phyloP scores from a whole-genome alignment of 1,140 invertebrate genomes.

The Chymomyza costata region DNA sequence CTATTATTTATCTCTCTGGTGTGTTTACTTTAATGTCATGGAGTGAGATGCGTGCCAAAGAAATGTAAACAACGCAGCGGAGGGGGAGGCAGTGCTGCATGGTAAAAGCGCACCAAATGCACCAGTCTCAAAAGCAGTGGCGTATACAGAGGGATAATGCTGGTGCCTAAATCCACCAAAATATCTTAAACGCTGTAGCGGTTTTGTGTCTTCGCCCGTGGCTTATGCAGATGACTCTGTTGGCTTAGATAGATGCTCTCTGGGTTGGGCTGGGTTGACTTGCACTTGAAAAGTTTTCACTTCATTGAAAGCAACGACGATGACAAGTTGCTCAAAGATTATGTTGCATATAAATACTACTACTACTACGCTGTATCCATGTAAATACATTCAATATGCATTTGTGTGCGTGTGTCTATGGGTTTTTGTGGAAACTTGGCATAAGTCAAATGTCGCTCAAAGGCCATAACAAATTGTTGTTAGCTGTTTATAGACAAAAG shows the following conservation, averaged over 20 bases:
- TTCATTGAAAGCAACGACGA: constrained; percentile 14
- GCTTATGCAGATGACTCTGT: too few species aligned
- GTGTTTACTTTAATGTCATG: constrained; percentile 18
- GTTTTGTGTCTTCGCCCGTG: too few species aligned
- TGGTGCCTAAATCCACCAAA: too few species aligned
- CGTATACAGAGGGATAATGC: too few species aligned
- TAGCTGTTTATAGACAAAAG: constrained; percentile 17
- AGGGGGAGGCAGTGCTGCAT: too few species aligned
- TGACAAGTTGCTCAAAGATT: constrained; percentile 26
- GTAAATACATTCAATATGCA: too few species aligned
- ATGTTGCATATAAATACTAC: constrained; percentile 9
- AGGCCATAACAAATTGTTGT: constrained; percentile 16
- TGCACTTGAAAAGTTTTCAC: constrained; percentile 31
- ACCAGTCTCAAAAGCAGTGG: too few species aligned
- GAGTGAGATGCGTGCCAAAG: constrained; percentile 25
- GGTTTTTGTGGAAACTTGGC: constrained; percentile 36
- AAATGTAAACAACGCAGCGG: constrained; percentile 41
- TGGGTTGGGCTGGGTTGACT: constrained; percentile 26
- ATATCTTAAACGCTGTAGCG: too few species aligned
- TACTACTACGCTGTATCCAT: constrained; percentile 21
- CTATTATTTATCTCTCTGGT: constrained; percentile 5
- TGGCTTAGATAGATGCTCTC: too few species aligned
- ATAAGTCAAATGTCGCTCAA: constrained; percentile 52
- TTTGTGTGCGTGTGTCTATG: neutral
- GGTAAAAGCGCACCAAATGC: too few species aligned